A percentile compares a stretch with the other conserved stretches of the same genome.
These are phyloP conservation scores for Ganaspis sp. DNA, from an alignment of 1,140 invertebrate species.

Conservation along the genomic window DNA sequence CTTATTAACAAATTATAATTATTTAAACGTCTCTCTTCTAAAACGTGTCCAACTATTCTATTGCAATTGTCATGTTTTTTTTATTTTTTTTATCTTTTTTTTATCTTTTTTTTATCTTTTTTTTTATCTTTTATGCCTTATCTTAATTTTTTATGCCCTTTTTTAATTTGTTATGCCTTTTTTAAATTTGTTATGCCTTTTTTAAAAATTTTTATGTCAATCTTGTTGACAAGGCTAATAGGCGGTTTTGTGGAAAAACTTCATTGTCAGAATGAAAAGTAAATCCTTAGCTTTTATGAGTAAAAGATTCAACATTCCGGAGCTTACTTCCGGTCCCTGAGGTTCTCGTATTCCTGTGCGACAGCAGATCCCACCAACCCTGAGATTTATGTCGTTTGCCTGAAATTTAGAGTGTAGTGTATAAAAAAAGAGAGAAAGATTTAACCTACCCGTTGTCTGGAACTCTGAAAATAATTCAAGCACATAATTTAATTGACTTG, in stretches of 20 bases:
- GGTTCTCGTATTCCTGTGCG: not conserved
- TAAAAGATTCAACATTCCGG: slow-evolving; percentile 8
- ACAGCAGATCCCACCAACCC: slow-evolving; percentile 1
- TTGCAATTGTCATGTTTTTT: no score
- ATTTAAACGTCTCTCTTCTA: no score
- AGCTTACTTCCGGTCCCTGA: slow-evolving; percentile 14
- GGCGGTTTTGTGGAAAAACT: not conserved
- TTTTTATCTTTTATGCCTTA: no score
- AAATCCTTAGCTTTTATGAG: not conserved
- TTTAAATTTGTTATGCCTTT: no score
- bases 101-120: no score
- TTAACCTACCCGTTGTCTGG: not conserved
- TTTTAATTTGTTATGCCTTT: no score
- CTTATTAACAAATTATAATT: no score
- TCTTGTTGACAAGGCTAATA: not conserved
- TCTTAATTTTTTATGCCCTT: no score
- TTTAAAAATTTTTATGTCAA: no score
- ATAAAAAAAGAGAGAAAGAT: slow-evolving; percentile 12
- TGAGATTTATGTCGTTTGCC: slow-evolving; percentile 33
- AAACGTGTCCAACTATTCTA: no score
- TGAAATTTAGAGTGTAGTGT: slow-evolving; percentile 25
- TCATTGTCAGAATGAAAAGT: not conserved
- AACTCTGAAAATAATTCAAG: not conserved
- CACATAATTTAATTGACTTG: no score
- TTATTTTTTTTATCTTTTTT: no score